Evolutionary conservation across 1,140 invertebrate species (phyloP).

Genomic region (Anastrepha obliqua): DNA sequence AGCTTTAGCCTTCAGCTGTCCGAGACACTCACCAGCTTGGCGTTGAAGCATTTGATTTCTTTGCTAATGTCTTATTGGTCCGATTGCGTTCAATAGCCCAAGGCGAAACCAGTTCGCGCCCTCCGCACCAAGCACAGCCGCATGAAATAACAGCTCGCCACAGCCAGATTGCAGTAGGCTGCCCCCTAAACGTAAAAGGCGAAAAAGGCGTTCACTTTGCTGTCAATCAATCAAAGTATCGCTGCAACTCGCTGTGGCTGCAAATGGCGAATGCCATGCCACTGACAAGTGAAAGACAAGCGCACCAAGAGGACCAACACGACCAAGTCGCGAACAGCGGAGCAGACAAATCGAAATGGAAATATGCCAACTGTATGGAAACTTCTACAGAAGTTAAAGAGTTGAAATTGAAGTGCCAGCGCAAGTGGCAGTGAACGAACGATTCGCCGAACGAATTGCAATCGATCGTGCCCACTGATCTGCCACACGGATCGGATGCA

Average conservation of each 20-base stretch:
- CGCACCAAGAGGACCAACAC: neutral
- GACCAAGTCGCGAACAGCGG: neutral
- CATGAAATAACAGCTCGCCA: neutral
- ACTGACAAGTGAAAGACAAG: conserved; percentile 51
- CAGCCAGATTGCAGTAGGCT: neutral
- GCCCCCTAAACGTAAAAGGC: neutral
- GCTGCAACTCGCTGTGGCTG: conserved; percentile 5
- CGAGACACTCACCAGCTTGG: neutral
- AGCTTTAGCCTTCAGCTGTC: neutral
- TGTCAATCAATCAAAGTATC: conserved; percentile 51
- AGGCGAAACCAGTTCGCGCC: neutral
- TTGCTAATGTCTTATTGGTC: neutral
- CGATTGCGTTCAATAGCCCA: neutral
- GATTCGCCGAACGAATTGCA: conserved; percentile 24
- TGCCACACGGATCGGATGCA: neutral
- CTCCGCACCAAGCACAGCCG: neutral
- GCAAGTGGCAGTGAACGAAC: neutral
- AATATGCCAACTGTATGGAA: neutral
- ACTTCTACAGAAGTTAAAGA: conserved; percentile 40
- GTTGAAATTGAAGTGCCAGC: conserved; percentile 29
- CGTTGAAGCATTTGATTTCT: neutral
- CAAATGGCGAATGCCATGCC: conserved; percentile 43
- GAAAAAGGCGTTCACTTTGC: conserved; percentile 26
- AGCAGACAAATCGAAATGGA: conserved; percentile 33
- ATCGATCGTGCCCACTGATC: conserved; percentile 29